A percentile compares a stretch with the other conserved stretches of the same genome.
Conservation (phyloP, 2,888 invertebrate species). For the Drosophila ezoana region DNA sequence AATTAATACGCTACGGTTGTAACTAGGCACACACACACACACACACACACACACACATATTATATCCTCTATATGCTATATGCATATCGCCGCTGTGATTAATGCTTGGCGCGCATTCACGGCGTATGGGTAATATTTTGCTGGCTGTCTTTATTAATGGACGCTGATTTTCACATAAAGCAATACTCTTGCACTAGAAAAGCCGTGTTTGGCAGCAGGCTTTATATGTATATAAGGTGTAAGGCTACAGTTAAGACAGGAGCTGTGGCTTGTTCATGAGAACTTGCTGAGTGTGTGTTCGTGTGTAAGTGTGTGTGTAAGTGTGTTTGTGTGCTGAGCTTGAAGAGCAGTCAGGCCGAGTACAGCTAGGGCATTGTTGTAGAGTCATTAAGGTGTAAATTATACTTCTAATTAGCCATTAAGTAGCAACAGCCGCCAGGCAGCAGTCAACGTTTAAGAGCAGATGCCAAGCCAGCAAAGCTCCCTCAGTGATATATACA, state of each 20-base stretch:
- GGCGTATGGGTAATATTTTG: constrained; percentile 60
- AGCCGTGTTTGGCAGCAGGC: constrained; percentile 7
- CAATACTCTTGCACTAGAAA: constrained; percentile 40
- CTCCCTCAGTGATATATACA: constrained; percentile 14
- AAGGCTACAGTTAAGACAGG: constrained; percentile 4
- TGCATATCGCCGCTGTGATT: constrained; percentile 61
- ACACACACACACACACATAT: no score
- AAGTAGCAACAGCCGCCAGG: constrained; percentile 56
- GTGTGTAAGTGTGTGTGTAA: background rate
- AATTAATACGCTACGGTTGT: constrained; percentile 62
- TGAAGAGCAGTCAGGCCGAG: constrained; percentile 12
- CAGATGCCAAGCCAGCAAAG: constrained; percentile 20
- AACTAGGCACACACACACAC: constrained; percentile 19
- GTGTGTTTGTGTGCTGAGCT: constrained; percentile 1
- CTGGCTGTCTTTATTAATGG: constrained; percentile 70
- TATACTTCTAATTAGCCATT: constrained; percentile 80
- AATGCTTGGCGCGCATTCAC: constrained; percentile 54
- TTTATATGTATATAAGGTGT: constrained; percentile 7
- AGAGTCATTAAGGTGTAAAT: constrained; percentile 81
- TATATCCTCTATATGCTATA: constrained; percentile 27
- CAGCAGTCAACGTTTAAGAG: constrained; percentile 49
- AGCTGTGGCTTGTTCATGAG: constrained; percentile 13
- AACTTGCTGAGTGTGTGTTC: constrained; percentile 3
- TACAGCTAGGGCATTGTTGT: constrained; percentile 48
- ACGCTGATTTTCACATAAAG: constrained; percentile 72